Evolutionary conservation across 2,113 vertebrate genomes (phyloP), one percentile per base, ranked within the genome.

Genomic region (Vidua chalybeata): DNA sequence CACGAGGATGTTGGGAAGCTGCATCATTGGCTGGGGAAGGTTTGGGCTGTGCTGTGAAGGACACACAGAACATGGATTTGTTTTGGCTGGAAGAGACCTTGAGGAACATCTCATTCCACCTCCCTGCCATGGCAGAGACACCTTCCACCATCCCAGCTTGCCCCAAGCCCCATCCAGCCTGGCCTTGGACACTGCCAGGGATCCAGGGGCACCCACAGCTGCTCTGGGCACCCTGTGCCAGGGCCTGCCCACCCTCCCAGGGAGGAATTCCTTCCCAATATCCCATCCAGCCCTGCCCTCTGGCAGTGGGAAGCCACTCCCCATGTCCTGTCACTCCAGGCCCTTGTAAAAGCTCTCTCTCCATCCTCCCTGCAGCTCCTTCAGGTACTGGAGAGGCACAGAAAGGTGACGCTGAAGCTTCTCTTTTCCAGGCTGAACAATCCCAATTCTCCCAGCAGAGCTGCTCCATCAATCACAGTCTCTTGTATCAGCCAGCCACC

Each of bases 101-200:
- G 26, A 15, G 54, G 54, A 11, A 21, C 12, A 21, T 54, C 28
- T 52, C 18, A 16, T 35, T 58, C 6, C 77, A 43, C 4, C 5
- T 35, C 8, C 15, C 45, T 75, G 33, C 43, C 18, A 1, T 15
- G 39, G 3, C 48, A 51, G 45, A 8, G 13, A 17, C 54, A 48
- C 46, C n/a, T 75, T 0, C 19, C 54, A 8, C 33, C 3, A 0
- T 5, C 13, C 62, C 78, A 67, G n/a, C 16, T 0, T 8, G 46
- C 14, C 10, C 71, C 46, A 22, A 33, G 5, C 46, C 33, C 30
- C 0, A 0, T 13, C 54, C 61, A 74, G 0, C 28, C 78, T 48
- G 54, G 30, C 39, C 39, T 48, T 15, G 62, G n/a, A 0, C 62
- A 31, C 41, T 39, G 0, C 33, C 54, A 68, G 77, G 68, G 52